phyloP scores from a whole-genome alignment of 2,888 invertebrate species.

The Noctua fimbriata region DNA sequence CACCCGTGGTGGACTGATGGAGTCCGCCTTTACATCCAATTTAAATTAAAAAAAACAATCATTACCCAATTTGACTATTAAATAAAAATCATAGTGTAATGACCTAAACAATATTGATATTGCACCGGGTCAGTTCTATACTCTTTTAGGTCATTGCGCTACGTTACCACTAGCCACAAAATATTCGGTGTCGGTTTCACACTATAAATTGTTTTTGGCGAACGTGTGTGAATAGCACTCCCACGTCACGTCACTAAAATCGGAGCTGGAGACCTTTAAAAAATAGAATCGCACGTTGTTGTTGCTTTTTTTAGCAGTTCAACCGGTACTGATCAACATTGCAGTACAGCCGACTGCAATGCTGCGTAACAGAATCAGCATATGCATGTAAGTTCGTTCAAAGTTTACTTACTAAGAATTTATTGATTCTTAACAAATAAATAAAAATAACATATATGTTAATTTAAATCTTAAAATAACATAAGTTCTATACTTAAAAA shows the following conservation, averaged over 20 bases:
- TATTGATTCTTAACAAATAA: no score
- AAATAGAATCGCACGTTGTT: background rate
- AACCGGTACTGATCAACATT: background rate
- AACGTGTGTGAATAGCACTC: background rate
- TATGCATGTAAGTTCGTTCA: background rate
- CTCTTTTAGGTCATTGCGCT: background rate
- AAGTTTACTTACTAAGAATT: background rate
- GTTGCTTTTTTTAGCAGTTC: background rate
- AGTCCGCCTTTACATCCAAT: background rate
- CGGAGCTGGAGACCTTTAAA: background rate
- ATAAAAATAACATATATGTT: no score
- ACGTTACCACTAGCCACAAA: background rate
- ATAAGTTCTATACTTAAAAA: no score
- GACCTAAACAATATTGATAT: background rate
- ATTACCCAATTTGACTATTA: background rate
- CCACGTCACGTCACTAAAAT: background rate
- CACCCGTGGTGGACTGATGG: background rate
- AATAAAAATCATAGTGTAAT: background rate
- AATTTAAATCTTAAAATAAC: no score
- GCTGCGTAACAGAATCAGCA: background rate
- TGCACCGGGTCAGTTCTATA: background rate
- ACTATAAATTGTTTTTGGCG: slow-evolving; percentile 1
- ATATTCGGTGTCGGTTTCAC: slow-evolving; percentile 1
- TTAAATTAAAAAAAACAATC: background rate
- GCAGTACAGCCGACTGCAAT: background rate